Conservation (phyloP, 2,888 invertebrate genomes). For the Heliconius charithonia region DNA sequence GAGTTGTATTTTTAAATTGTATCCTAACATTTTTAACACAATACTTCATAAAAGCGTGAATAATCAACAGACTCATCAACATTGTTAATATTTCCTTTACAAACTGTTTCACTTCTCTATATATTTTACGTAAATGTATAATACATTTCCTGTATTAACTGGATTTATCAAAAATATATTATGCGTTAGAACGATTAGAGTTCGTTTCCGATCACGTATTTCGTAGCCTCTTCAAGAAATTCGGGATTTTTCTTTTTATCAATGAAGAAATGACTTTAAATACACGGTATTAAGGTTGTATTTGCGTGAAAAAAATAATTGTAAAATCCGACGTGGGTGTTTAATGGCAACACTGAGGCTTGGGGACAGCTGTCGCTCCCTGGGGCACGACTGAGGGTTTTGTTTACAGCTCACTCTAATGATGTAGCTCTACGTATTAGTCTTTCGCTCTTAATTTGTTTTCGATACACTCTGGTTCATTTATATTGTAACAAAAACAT, state of each 20-base stretch:
- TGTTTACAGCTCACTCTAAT: conserved; percentile 78
- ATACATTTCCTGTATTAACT: conserved; percentile 24
- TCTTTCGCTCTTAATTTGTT: conserved; percentile 40
- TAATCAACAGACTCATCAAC: background rate
- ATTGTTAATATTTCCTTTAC: conserved; percentile 11
- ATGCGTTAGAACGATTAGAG: conserved; percentile 51
- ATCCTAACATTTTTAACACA: background rate
- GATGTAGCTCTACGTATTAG: conserved; percentile 62
- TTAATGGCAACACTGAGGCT: conserved; percentile 74
- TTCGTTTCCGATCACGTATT: conserved; percentile 53
- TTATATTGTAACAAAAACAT: background rate
- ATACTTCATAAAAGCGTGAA: conserved; percentile 6
- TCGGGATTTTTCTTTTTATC: conserved; percentile 21
- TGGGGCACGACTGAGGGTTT: conserved; percentile 71
- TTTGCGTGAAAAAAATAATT: conserved; percentile 54
- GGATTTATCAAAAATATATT: conserved; percentile 50
- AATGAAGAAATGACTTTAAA: conserved; percentile 45
- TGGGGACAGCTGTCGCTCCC: conserved; percentile 81
- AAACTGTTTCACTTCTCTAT: conserved; percentile 7
- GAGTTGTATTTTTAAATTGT: background rate
- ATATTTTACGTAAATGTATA: conserved; percentile 12
- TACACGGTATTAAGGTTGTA: conserved; percentile 40
- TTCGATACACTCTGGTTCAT: conserved; percentile 2
- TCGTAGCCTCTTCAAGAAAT: conserved; percentile 45
- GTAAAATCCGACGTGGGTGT: conserved; percentile 69